phyloP scores from a whole-genome alignment of 2,113 vertebrate species.

The Alligator mississippiensis region DNA sequence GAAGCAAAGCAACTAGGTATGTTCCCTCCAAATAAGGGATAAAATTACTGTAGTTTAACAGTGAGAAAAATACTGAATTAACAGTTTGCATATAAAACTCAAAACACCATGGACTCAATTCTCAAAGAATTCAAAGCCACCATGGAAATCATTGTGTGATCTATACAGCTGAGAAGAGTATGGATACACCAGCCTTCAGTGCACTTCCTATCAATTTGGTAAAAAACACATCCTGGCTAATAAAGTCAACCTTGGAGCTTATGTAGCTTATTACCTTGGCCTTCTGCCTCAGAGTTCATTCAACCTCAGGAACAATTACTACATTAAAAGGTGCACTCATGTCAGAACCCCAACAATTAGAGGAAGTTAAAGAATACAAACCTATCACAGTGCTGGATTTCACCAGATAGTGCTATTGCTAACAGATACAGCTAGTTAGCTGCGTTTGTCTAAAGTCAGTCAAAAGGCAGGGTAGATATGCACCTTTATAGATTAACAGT shows the following conservation, averaged over 20 bases:
- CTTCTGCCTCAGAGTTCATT: constrained; percentile 44
- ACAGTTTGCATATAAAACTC: not conserved
- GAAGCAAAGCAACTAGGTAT: not conserved
- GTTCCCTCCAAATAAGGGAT: not conserved
- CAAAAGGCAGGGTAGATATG: too few species aligned
- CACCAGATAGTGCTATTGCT: not conserved
- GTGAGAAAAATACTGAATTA: not conserved
- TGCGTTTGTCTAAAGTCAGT: not conserved
- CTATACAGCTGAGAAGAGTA: not conserved
- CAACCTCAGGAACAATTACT: constrained; percentile 33
- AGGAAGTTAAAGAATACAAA: not conserved
- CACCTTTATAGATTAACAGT: too few species aligned
- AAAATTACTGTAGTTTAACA: not conserved
- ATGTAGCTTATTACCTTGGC: constrained; percentile 49
- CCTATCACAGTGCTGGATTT: not conserved
- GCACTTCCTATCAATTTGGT: constrained; percentile 39
- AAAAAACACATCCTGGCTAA: constrained; percentile 59
- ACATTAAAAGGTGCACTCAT: not conserved
- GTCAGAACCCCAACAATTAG: not conserved
- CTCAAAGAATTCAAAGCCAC: not conserved
- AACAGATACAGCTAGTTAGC: not conserved
- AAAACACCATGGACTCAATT: not conserved
- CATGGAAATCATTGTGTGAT: not conserved
- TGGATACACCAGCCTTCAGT: not conserved
- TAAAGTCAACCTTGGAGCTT: not conserved